Conservation (phyloP, 1,140 invertebrate species). For the Drosophila pectinifera region DNA sequence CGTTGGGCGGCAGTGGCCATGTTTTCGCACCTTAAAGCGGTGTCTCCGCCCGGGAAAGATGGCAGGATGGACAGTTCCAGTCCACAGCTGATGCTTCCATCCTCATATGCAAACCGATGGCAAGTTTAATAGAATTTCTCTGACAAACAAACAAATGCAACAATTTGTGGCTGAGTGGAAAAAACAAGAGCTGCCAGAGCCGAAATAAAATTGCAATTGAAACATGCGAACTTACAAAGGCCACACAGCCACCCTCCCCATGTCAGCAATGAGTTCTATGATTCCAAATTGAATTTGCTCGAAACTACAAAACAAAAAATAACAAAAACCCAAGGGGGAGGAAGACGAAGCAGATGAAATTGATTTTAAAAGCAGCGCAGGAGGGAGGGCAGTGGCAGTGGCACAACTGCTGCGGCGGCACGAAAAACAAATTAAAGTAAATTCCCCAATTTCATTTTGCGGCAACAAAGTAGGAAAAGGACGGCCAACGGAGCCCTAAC, state of each 20-base stretch:
- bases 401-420: conserved; percentile 66
- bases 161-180: conserved; percentile 61
- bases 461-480: conserved; percentile 65
- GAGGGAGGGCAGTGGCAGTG: neutral
- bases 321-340: conserved; percentile 1
- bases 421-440: conserved; percentile 83
- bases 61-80: conserved; percentile 5
- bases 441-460: conserved; percentile 81
- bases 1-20: conserved; percentile 55
- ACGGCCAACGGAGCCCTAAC: conserved; percentile 26
- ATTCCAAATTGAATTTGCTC: conserved; percentile 79
- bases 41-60: conserved; percentile 25
- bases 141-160: conserved; percentile 62
- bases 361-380: conserved; percentile 74
- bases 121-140: conserved; percentile 62
- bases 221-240: conserved; percentile 51
- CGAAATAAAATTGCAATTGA: conserved; percentile 67
- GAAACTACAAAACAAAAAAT: conserved; percentile 73
- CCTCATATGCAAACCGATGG: conserved; percentile 53
- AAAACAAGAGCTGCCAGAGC: conserved; percentile 33
- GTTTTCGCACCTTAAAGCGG: conserved; percentile 66
- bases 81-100: neutral
- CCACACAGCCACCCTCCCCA: conserved; percentile 9
- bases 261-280: conserved; percentile 56
- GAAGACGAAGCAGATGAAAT: conserved; percentile 75